Base-by-base conservation (phyloP, 2,113 vertebrate species). In the Microtus montanus region DNA sequence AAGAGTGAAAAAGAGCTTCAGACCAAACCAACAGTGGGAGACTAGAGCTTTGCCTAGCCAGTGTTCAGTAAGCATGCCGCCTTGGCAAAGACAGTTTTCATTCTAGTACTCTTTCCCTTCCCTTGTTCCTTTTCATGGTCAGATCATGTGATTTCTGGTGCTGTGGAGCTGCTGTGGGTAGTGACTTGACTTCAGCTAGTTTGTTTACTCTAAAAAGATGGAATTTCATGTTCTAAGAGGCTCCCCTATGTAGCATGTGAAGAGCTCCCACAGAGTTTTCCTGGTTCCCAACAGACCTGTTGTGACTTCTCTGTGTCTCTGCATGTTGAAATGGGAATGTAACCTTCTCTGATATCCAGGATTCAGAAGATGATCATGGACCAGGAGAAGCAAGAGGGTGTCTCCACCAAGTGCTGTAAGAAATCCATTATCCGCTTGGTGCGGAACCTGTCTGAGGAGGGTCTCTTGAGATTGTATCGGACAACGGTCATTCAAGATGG, bases 351-450 rank as follows among this genome's bases (percentile, higher is more conserved):
- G 24, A 14, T 80, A 7, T 91, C 93, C 58, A 99, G 99, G 52
- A 98, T 99, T 41, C 99, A 99, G 98, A 99, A 99, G 97, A 99
- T 99, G 98, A 99, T 99, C 77, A 98, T 98, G 96, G 99, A 99
- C 0, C 99, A 99, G 47, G 99, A 99, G 96, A 99, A 99, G 96
- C 98, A 98, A 87, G 99, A 99, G 68, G 99, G 99, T 0, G 97
- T 99, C 87, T 98, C 95, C 91, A 98, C 99, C 47, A 99, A 98
- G 96, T 99, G 99, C 95, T 99, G 99, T 96, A 99, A 99, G 97
- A 99, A 99, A 97, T 99, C 99, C 11, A 99, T 99, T 0, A 3
- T 99, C n/a, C 99, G 99, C 79, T 95, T 99, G 49, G 98, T 99
- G 19, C 98, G 98, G 75, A 96, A 96, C 90, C 98, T 99, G 73